A percentile compares a stretch with the other conserved stretches of the same genome.
Evolutionary conservation across 2,113 vertebrate genomes (phyloP).

Genomic region (Cromileptes altivelis): DNA sequence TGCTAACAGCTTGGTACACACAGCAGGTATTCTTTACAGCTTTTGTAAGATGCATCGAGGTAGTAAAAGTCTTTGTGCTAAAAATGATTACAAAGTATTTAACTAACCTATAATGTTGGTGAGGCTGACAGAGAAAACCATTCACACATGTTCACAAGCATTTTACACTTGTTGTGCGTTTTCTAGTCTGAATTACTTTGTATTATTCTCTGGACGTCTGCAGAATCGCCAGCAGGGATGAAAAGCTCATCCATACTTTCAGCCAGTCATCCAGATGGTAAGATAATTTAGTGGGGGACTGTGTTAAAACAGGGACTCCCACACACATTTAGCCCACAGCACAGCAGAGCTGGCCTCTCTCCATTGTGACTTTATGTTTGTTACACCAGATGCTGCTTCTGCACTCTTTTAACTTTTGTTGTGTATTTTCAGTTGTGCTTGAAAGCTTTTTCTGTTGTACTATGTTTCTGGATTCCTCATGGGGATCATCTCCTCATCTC

Average conservation of each 20-base stretch:
- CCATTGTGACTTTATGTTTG: neutral
- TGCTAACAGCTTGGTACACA: neutral
- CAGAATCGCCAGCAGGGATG: conserved; percentile 14
- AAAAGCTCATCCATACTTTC: conserved; percentile 19
- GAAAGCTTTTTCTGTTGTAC: neutral
- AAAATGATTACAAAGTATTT: neutral
- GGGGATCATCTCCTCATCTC: neutral
- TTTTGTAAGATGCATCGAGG: neutral
- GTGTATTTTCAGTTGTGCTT: neutral
- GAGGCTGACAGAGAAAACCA: neutral
- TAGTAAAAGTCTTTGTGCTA: neutral
- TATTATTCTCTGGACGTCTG: neutral
- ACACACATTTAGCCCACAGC: conserved; percentile 41
- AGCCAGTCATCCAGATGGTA: conserved; percentile 40
- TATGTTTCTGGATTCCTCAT: neutral
- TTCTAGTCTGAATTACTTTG: neutral
- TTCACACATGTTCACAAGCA: neutral
- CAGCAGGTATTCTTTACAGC: neutral
- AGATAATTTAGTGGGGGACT: conserved; percentile 32
- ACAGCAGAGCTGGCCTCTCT: conserved; percentile 17
- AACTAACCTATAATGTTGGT: neutral
- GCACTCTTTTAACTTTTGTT: neutral
- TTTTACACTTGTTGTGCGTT: neutral
- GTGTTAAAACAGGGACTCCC: conserved; percentile 28
- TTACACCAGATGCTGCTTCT: conserved; percentile 28